Percentiles rank a stretch among this genome's conserved stretches.
Evolutionary conservation across 2,113 vertebrate genomes (phyloP).

Genomic region (Hemibates koningsi): DNA sequence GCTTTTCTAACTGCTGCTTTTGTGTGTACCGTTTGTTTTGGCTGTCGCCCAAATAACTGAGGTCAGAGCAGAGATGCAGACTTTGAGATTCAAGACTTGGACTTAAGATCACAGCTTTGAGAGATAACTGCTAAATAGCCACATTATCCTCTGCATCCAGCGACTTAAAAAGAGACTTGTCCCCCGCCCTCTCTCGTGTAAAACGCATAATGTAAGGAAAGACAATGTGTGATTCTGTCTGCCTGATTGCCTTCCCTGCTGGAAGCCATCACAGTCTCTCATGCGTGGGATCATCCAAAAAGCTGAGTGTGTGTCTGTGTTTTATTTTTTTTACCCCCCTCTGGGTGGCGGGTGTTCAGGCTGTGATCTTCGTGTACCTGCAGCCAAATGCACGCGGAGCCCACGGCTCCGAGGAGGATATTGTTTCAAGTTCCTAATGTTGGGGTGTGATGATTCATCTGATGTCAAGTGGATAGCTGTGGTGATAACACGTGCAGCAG

Average conservation of each 20-base stretch:
- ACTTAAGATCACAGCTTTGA: background rate
- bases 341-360: background rate
- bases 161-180: background rate
- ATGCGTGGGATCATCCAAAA: background rate
- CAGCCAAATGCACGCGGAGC: background rate
- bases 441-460: background rate
- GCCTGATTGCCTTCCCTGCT: conserved; percentile 31
- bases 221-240: conserved; percentile 7
- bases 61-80: background rate
- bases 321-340: background rate
- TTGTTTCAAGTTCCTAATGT: background rate
- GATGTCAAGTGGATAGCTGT: background rate
- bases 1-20: background rate
- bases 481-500: background rate
- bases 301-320: background rate
- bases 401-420: background rate
- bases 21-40: background rate
- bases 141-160: background rate
- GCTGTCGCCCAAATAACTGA: background rate
- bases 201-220: background rate
- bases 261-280: conserved; percentile 19
- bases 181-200: background rate
- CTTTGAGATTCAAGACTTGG: background rate
- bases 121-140: background rate
- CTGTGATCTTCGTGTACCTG: background rate